Evolutionary conservation across 2,888 invertebrate genomes (phyloP), one percentile per base, ranked within the genome.

Genomic region (Andrena fulva): DNA sequence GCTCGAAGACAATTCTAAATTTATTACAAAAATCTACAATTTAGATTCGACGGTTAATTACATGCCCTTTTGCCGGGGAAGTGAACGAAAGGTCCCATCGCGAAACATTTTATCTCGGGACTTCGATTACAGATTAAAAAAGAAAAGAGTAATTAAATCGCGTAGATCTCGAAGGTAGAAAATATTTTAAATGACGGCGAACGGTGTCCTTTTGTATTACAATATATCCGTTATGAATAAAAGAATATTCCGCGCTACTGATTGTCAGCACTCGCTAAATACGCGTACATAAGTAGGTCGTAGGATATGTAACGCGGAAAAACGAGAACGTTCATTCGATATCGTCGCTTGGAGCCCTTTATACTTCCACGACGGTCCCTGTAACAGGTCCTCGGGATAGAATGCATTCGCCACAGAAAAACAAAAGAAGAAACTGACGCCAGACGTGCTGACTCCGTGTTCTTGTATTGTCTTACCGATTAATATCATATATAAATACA

Each of bases 181-280:
- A 64, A 27, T 66, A 12, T n/a, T 60, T 31, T 54, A 72, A 62
- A 72, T 50, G 56, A 35, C 66, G 64, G 59, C 66, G 31, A 56
- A 24, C 8, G 60, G 62, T 68, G 67, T 56, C 42, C 54, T 80
- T 77, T 80, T 72, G 77, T 77, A 80, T 68, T 42, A 63, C 20
- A 74, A 24, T 68, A 77, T 50, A 71, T 70, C 42, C 35, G 52
- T 80, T 66, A 42, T 20, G 35, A 50, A 66, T 35, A 66, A 12
- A 48, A 33, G 20, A 20, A 42, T 31, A 42, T 60, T 72, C 71
- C 59, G 50, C 35, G 16, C 27, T 64, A n/a, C 27, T 54, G 42
- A 42, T 42, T 42, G 42, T 16, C 42, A 12, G 20, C 16, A 48
- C 42, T n/a, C n/a, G 42, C 42, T 54, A 48, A 20, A 48, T 42